Base-by-base conservation (phyloP, 2,113 vertebrate genomes). In the Aramus guarauna region DNA sequence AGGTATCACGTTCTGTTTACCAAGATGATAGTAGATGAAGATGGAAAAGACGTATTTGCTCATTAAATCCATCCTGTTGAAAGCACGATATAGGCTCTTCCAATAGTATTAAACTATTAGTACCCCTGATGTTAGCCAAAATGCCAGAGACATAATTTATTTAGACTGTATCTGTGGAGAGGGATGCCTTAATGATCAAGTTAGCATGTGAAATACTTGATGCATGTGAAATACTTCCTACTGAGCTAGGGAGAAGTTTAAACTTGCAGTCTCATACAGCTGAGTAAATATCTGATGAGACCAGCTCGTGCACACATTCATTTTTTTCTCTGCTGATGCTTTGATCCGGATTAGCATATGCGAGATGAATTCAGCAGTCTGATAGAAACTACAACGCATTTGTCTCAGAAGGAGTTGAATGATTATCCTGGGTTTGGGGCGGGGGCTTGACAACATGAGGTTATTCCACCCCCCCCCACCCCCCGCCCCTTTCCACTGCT, bases 231-330 rank as follows among this genome's bases (percentile, higher is more conserved):
- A 69, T 88, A 56, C 62, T 85, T 72, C 79, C 79, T 68, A 4
- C 68, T 88, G 92, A 69, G 64, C 62, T 69, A 59, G 56, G 37
- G 80, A 88, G 88, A 96, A 88, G 88, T 92, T 92, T 91, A 96
- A 97, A 91, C 12, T 30, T 74, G 73, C 55, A 72, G 14, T 92
- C 73, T 88, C 85, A n/a, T 88, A 59, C 67, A 84, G 81, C 90
- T 96, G 96, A 96, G 63, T 96, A 96, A 97, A 92, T 75, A 56
- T 71, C 88, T 96, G 94, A 96, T 39, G 29, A 95, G 92, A 96
- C 92, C 43, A 73, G 81, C 80, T 90, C 21, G 1, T 93, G 55
- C 62, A 78, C 68, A 47, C 48, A 43, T 58, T 75, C 0, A 5
- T 9, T 78, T 71, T 71, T 73, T 93, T 68, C 92, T 89, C 41